Evolutionary conservation across 2,888 invertebrate species (phyloP), one percentile per base, ranked within the genome.

Genomic region (Drosophila ochracea): DNA sequence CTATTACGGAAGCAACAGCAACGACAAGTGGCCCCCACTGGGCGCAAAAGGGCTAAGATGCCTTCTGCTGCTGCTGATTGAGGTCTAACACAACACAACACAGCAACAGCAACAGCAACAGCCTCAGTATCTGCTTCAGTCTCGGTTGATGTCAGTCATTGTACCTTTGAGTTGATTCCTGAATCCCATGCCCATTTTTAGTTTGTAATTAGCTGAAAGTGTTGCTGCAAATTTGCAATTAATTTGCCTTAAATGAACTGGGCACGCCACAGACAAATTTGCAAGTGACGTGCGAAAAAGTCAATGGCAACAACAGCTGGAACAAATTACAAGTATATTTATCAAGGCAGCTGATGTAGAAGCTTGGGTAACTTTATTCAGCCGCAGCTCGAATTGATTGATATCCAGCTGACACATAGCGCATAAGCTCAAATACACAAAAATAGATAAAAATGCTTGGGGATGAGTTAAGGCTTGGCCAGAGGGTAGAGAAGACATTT

Each of bases 1-100:
- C 84, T 77, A 89, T 84, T 84, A 84, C 88, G 84, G 88, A 84
- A 90, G 85, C 89, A 90, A 88, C 83, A 85, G 90, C 84, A 85
- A 89, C 84, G 85, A 90, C 85, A 90, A 85, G 85, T 90, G 90
- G 88, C 78, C 70, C 71, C 68, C 71, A 75, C 67, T 63, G 74
- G 70, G 82, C 67, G 69, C 30, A 60, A 35, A 9, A 47, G 28
- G 37, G 39, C 49, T 53, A 55, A 64, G 73, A 52, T 65, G 65
- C 61, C 13, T 47, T 13, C 50, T 58, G 63, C 79, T 69, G 54
- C 65, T 68, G 33, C 54, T 66, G 78, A 80, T 80, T 79, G 74
- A 70, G 61, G 78, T 52, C 61, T 43, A 43, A 21, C 43, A 21
- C 11, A 43, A 43, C 43, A 43, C 10, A 35, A 53, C 58, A 54